Percentiles rank a stretch among this genome's conserved stretches.
Conservation (phyloP, 2,797 vertebrate genomes). For the Buphagus erythrorhynchus region DNA sequence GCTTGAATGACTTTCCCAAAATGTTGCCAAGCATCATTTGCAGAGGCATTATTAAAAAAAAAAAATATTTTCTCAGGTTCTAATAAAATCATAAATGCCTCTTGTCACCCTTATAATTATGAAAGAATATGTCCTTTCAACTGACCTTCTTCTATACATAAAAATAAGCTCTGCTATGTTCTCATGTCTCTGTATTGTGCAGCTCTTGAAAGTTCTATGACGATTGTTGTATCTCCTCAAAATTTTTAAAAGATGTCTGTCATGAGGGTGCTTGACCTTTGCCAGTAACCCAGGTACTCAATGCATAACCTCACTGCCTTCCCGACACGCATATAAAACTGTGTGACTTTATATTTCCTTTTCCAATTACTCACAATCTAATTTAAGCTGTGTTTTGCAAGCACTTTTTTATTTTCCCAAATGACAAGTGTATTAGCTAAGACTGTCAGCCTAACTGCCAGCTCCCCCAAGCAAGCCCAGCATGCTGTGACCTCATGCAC, state of each 20-base stretch:
- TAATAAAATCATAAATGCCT: background rate
- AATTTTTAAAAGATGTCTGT: background rate
- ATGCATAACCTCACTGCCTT: background rate
- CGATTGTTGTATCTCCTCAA: background rate
- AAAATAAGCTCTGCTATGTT: background rate
- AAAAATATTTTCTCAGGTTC: background rate
- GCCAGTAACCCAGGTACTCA: background rate
- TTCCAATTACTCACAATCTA: slow-evolving; percentile 61
- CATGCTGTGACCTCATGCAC: slow-evolving; percentile 65
- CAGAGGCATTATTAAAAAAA: background rate
- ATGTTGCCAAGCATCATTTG: background rate
- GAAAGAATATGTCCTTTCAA: background rate
- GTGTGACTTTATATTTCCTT: slow-evolving; percentile 68
- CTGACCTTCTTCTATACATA: background rate
- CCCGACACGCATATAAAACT: background rate
- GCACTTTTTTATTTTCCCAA: slow-evolving; percentile 56
- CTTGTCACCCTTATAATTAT: background rate
- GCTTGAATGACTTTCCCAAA: background rate
- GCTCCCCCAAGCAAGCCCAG: slow-evolving; percentile 52
- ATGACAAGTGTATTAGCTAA: slow-evolving; percentile 73
- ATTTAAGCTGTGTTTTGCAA: slow-evolving; percentile 68
- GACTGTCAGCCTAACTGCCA: slow-evolving; percentile 56
- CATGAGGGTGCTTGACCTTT: background rate
- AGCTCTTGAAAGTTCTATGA: background rate
- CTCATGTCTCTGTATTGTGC: background rate